phyloP scores from a whole-genome alignment of 92 coral and sea anemone genomes.

The Siderastrea radians region DNA sequence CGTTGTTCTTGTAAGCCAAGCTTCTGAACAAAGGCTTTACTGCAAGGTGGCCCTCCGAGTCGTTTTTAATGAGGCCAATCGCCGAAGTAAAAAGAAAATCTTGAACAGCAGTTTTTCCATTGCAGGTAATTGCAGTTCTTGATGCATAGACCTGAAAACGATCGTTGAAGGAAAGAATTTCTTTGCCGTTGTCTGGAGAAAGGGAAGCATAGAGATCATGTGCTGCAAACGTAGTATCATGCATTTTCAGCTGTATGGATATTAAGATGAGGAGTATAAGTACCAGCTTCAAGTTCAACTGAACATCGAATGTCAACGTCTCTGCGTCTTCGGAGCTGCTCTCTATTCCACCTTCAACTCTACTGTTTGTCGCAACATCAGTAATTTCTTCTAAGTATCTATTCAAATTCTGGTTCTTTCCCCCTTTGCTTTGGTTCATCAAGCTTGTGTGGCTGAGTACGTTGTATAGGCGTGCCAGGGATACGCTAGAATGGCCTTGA shows the following conservation, averaged over 20 bases:
- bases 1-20: constrained; percentile 1
- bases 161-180: neutral
- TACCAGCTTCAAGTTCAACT: neutral
- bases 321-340: neutral
- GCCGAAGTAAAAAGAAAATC: constrained; percentile 11
- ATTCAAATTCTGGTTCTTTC: neutral
- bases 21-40: neutral
- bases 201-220: constrained; percentile 7
- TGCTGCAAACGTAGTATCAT: constrained; percentile 10
- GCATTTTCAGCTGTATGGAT: constrained; percentile 4
- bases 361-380: no score
- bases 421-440: no score
- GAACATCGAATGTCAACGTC: neutral
- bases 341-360: neutral
- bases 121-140: constrained; percentile 6
- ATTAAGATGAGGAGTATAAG: neutral
- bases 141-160: constrained; percentile 20
- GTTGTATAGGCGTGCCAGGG: neutral
- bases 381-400: neutral
- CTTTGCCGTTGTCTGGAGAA: neutral
- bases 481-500: neutral
- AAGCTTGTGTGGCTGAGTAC: neutral
- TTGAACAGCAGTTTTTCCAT: constrained; percentile 32
- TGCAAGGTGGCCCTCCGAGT: neutral
- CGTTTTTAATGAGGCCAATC: neutral